Base-by-base conservation (phyloP, 2,797 vertebrate genomes). In the Gymnoscopelus microlampas region DNA sequence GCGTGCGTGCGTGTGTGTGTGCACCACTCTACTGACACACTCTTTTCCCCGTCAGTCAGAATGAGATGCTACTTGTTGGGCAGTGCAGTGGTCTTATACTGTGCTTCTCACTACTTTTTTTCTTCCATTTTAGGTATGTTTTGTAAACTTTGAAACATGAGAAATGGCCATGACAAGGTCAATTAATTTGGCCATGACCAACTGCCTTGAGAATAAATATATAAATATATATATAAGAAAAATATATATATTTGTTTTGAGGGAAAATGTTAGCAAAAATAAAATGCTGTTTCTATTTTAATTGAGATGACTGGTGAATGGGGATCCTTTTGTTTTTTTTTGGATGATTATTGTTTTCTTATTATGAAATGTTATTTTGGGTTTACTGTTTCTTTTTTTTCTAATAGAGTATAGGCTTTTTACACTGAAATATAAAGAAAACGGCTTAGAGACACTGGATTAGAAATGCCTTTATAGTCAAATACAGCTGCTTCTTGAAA, bases 341-440 rank as follows among this genome's bases (percentile, higher is more conserved):
- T 80, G 79, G 79, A 23, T 74, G 82, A 77, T 91, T 85, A 88
- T 91, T 88, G 76, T 90, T 91, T 91, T 93, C 83, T 84, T 84
- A 35, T 35, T 35, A 92, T 86, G 68, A 87, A 83, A 87, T 91
- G 80, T 89, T 89, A 73, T 92, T 93, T 92, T 85, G 86, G 83
- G 82, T 85, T 89, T 86, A 87, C 79, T 85, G 80, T 88, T 87
- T 88, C 83, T 87, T 89, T 93, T 92, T 93, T 93, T 93, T 92
- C 93, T 92, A 87, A 87, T 93, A 91, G 88, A 92, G 64, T 92
- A 84, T 93, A 94, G 91, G 87, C 90, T 94, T 94, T 94, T 93
- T 94, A 95, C 94, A 94, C 94, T 95, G 94, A 94, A 92, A 88
- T 87, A 91, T 90, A 91, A 93, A 92, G 81, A 91, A 89, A 91